A percentile compares a stretch with the other conserved stretches of the same genome.
phyloP scores from a whole-genome alignment of 1,140 invertebrate genomes.

The Lordiphosa stackelbergi region DNA sequence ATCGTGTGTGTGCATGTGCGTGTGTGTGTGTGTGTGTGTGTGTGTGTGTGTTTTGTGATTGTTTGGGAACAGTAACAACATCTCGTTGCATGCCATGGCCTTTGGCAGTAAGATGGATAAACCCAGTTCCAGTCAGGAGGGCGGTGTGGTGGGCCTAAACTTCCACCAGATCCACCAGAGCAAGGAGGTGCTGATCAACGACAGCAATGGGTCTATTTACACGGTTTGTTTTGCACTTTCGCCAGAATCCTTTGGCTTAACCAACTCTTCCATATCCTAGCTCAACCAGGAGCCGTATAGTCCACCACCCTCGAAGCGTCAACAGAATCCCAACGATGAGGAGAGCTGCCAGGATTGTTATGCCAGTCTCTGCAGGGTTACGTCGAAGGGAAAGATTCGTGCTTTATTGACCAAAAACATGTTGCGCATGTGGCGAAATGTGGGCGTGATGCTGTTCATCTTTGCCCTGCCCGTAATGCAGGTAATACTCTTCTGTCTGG shows the following conservation, averaged over 20 bases:
- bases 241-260: neutral
- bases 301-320: conserved; percentile 61
- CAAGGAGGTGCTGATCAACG: conserved; percentile 89
- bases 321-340: conserved; percentile 69
- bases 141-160: conserved; percentile 89
- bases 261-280: conserved; percentile 16
- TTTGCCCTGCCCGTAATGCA: conserved; percentile 94
- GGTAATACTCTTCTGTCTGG: conserved; percentile 96
- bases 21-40: conserved; percentile 20
- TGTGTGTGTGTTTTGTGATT: conserved; percentile 37
- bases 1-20: conserved; percentile 20
- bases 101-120: conserved; percentile 87
- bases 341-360: conserved; percentile 75
- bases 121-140: conserved; percentile 89
- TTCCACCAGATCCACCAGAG: conserved; percentile 94
- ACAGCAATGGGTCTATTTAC: conserved; percentile 83
- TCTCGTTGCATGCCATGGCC: conserved; percentile 86
- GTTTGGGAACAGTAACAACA: conserved; percentile 82
- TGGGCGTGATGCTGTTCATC: conserved; percentile 94
- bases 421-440: conserved; percentile 94
- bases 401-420: conserved; percentile 95
- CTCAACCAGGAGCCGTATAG: conserved; percentile 73
- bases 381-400: conserved; percentile 83
- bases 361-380: conserved; percentile 73
- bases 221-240: conserved; percentile 69